These are phyloP conservation scores for Drosophila asahinai DNA, from an alignment of 1,140 invertebrate genomes.

Conservation along the genomic window DNA sequence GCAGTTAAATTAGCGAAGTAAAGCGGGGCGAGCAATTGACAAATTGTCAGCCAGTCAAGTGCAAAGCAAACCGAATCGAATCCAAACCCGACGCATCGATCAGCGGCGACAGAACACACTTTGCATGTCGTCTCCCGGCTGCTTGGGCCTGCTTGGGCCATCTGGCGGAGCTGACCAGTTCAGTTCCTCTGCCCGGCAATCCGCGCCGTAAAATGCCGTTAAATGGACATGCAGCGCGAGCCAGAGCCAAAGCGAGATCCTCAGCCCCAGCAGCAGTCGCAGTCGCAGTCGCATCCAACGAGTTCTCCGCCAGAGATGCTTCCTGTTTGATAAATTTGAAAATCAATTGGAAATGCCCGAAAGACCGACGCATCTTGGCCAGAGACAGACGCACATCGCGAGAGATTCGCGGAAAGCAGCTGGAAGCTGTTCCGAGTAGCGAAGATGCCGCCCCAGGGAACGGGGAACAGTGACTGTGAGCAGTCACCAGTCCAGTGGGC, in stretches of 20 bases:
- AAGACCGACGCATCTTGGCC: conserved; percentile 66
- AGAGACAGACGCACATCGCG: conserved; percentile 38
- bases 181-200: conserved; percentile 17
- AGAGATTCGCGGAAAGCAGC: conserved; percentile 79
- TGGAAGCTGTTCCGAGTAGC: conserved; percentile 63
- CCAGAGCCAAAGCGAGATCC: not conserved
- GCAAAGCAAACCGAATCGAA: conserved; percentile 5
- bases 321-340: conserved; percentile 82
- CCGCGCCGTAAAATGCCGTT: conserved; percentile 61
- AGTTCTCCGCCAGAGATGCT: conserved; percentile 73
- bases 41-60: conserved; percentile 48
- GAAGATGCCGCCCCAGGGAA: conserved; percentile 15
- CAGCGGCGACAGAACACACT: conserved; percentile 54
- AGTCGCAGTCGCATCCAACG: conserved; percentile 35
- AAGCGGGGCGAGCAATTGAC: conserved; percentile 54
- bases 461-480: conserved; percentile 6
- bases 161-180: conserved; percentile 32
- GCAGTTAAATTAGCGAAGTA: conserved; percentile 54
- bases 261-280: not conserved
- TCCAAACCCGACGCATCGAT: conserved; percentile 45
- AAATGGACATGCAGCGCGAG: conserved; percentile 65
- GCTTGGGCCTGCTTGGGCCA: conserved; percentile 20
- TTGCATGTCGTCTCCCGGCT: conserved; percentile 42
- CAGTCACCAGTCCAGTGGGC: not conserved
- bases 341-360: conserved; percentile 79